These are phyloP conservation scores for Hippopotamus amphibius DNA, from an alignment of 2,113 vertebrate species.

Conservation along the genomic window DNA sequence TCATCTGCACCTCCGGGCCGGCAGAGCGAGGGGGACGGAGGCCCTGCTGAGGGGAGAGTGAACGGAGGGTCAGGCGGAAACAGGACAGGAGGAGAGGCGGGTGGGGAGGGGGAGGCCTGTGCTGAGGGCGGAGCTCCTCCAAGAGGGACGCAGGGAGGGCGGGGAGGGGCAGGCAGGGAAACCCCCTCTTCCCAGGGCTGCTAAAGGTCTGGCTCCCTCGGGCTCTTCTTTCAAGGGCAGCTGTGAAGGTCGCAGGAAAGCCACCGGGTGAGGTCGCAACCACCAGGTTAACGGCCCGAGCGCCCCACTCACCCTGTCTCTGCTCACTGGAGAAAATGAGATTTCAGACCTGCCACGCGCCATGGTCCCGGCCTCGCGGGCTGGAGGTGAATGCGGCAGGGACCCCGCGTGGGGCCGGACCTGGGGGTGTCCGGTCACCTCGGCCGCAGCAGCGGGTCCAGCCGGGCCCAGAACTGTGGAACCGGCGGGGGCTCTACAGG, in stretches of 20 bases:
- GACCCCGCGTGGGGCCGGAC: background rate
- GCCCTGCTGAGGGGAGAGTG: background rate
- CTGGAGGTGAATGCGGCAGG: too few relatives aligned
- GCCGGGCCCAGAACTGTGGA: too few relatives aligned
- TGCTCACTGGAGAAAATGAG: background rate
- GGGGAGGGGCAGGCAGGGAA: background rate
- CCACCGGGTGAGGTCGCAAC: too few relatives aligned
- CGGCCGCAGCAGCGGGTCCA: too few relatives aligned
- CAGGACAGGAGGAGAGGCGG: too few relatives aligned
- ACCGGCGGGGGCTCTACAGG: too few relatives aligned
- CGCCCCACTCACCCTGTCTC: rapidly evolving
- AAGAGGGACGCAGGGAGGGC: too few relatives aligned
- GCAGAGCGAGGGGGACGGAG: rapidly evolving
- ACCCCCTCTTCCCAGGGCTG: background rate
- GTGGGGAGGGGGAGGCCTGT: rapidly evolving
- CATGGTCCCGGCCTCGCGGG: background rate
- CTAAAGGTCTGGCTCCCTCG: background rate
- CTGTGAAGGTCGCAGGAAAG: background rate
- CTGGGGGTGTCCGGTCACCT: too few relatives aligned
- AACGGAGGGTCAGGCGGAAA: rapidly evolving
- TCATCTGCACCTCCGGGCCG: background rate
- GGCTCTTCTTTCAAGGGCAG: background rate
- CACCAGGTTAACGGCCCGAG: too few relatives aligned
- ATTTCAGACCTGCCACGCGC: background rate
- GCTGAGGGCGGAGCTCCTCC: background rate